These are phyloP conservation scores for Paradoxurus hermaphroditus DNA, from an alignment of 2,113 vertebrate species.

Conservation along the genomic window DNA sequence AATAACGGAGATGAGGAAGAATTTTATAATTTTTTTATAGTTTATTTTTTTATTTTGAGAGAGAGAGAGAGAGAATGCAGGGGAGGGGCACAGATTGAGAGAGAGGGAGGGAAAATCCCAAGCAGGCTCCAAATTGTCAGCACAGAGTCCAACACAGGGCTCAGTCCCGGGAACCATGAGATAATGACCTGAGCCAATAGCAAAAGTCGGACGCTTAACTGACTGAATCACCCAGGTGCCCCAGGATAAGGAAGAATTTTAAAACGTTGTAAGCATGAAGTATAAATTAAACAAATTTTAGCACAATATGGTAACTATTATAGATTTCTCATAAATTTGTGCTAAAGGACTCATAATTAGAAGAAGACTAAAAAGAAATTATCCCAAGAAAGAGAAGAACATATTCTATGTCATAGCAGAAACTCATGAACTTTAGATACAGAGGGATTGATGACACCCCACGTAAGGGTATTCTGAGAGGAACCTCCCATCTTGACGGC, in stretches of 20 bases:
- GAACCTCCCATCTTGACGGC: background rate
- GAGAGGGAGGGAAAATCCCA: no score
- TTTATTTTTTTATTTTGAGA: no score
- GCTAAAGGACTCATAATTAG: background rate
- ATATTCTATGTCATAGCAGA: rapidly evolving
- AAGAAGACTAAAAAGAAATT: background rate
- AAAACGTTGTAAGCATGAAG: background rate
- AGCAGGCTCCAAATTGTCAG: no score
- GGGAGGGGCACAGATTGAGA: no score
- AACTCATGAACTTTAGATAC: background rate
- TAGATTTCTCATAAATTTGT: no score
- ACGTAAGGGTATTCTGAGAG: background rate
- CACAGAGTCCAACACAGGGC: no score
- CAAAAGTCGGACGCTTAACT: no score
- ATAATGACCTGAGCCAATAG: no score
- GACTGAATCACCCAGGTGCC: no score
- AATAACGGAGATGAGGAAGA: background rate
- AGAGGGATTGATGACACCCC: rapidly evolving
- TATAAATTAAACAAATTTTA: background rate
- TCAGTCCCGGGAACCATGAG: no score
- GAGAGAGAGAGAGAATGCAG: no score
- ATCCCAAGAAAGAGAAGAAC: background rate
- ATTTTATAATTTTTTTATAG: background rate
- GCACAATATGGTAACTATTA: background rate
- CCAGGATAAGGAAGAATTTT: background rate